These are phyloP conservation scores for Pholis gunnellus DNA, from an alignment of 2,113 vertebrate species.

Conservation along the genomic window DNA sequence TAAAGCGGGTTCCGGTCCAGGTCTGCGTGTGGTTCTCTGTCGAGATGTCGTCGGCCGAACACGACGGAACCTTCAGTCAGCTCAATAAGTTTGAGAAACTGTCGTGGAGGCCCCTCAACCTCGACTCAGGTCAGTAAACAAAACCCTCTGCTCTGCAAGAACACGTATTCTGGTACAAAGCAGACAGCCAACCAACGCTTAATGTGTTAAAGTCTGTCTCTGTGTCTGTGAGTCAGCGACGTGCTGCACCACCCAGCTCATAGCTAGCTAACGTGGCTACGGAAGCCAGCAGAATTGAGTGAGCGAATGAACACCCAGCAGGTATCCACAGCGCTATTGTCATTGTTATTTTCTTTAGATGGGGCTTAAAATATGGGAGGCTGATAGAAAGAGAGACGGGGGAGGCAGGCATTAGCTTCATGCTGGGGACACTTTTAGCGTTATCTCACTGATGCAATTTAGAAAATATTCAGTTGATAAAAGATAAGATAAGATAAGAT, in stretches of 20 bases:
- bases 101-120: constrained; percentile 86
- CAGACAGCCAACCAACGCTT: background rate
- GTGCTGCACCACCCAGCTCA: constrained; percentile 14
- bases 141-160: background rate
- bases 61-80: constrained; percentile 58
- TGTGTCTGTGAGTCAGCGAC: background rate
- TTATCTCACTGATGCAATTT: background rate
- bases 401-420: background rate
- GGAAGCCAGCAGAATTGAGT: constrained; percentile 42
- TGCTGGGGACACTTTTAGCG: background rate
- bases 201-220: background rate
- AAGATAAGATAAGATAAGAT: too few species aligned
- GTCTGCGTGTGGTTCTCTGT: background rate
- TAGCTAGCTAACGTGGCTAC: constrained; percentile 60
- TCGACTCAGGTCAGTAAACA: constrained; percentile 88
- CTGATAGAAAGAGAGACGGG: background rate
- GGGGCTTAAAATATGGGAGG: background rate
- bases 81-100: constrained; percentile 89
- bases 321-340: background rate
- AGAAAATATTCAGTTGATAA: background rate
- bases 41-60: constrained; percentile 73
- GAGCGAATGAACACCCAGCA: background rate
- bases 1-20: constrained; percentile 10
- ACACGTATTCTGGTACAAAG: background rate
- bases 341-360: background rate